Base-by-base conservation (phyloP, 2,888 invertebrate species). In the Chrysolina oricalcia region DNA sequence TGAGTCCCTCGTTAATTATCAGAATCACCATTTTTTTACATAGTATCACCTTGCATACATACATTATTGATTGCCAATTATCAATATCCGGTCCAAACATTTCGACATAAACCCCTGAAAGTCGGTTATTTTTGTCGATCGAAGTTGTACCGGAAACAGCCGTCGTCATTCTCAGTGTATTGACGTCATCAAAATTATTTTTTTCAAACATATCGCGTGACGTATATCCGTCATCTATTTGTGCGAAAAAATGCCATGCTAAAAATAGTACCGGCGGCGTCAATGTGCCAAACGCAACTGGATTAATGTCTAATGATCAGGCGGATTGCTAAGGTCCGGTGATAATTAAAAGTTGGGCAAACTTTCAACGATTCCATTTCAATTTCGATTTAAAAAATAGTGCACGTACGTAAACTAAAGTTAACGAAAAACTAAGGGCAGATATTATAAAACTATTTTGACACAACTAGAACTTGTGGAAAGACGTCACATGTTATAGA, bases 131-230 rank as follows among this genome's bases (percentile, higher is more conserved):
- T 35, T 59, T 10, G 59, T 27, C 27, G 59, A 59, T 59, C 27
- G 6, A 6, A n/a, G 6, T 59, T 27, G 15, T 27, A 59, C 27
- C 59, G 59, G 59, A 59, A 59, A 15, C 59, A 59, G 15, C 8
- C 59, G 8, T 23, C n/a, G 27, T n/a, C n/a, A n/a, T 6, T 9
- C n/a, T n/a, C 35, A 6, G 46, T 8, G 46, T n/a, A 46, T 59
- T 59, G 59, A 59, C 59, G 59, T 59, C 59, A 53, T 53, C 21
- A 17, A 50, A 50, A 17, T 9, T 35, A 35, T 13, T 59, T 59
- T 59, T 59, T 35, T n/a, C 35, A 59, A 59, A 59, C 35, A 35
- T 8, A 59, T 35, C 27, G 59, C 59, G 59, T 6, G 27, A 35
- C 59, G 35, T 59, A 59, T 27, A 59, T 50, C 50, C 50, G 19